phyloP scores from a whole-genome alignment of 2,113 vertebrate genomes.

The Phylloscopus trochilus region DNA sequence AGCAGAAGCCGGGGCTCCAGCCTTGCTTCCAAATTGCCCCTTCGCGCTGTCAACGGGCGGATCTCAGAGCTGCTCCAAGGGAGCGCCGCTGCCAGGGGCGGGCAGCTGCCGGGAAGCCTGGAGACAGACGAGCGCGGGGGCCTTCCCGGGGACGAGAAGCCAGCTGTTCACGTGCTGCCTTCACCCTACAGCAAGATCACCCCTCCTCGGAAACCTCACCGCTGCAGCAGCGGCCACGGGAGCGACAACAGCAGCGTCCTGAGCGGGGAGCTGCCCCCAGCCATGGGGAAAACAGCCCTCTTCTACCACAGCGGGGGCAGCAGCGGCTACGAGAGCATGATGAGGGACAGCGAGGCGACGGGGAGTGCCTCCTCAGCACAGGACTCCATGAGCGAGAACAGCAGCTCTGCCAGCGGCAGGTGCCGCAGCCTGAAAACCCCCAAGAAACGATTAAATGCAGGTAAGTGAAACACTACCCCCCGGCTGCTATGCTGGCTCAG shows the following conservation, averaged over 20 bases:
- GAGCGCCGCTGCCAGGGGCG: constrained; percentile 67
- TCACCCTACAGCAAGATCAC: constrained; percentile 99
- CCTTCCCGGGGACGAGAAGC: constrained; percentile 74
- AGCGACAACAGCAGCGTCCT: constrained; percentile 98
- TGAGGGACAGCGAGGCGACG: constrained; percentile 95
- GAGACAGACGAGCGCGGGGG: constrained; percentile 67
- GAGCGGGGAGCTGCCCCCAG: constrained; percentile 94
- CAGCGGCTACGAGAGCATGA: constrained; percentile 97
- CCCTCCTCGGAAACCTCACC: constrained; percentile 89
- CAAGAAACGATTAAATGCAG: constrained; percentile 89
- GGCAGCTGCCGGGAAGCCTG: constrained; percentile 58
- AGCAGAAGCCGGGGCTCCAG: constrained; percentile 85
- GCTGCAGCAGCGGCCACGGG: constrained; percentile 95
- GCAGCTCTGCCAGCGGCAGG: constrained; percentile 84
- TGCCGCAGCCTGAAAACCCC: constrained; percentile 89
- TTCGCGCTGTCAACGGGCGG: constrained; percentile 89
- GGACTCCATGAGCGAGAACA: constrained; percentile 96
- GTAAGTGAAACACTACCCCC: too few species aligned
- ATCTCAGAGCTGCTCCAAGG: constrained; percentile 95
- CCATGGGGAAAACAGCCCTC: constrained; percentile 95
- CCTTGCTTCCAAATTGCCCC: constrained; percentile 86
- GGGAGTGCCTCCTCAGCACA: constrained; percentile 93
- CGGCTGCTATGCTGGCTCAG: too few species aligned
- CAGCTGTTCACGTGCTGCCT: constrained; percentile 82
- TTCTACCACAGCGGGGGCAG: constrained; percentile 98